Evolutionary conservation across 2,797 vertebrate genomes (phyloP).

Genomic region (Echeneis naucrates): DNA sequence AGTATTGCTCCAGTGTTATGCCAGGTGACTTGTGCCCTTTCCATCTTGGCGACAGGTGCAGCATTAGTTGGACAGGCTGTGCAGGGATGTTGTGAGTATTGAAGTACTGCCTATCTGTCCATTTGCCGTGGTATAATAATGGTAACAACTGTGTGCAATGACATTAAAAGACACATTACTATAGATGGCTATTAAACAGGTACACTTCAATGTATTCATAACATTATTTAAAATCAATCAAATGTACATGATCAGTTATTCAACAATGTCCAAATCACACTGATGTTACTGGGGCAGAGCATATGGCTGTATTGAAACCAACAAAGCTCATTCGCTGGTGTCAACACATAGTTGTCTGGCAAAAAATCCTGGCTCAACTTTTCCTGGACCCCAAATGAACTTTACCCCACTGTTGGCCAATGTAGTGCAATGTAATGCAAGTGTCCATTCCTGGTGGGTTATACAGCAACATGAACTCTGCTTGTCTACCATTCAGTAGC

Average conservation of each 20-base stretch:
- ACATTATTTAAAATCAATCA: not conserved
- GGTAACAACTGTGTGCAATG: constrained; percentile 12
- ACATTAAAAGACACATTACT: not conserved
- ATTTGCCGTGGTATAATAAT: constrained; percentile 1
- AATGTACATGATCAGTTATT: too few relatives aligned
- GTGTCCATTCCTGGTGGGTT: not conserved
- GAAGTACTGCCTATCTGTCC: not conserved
- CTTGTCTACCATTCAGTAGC: too few relatives aligned
- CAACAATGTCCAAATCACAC: too few relatives aligned
- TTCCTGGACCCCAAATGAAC: not conserved
- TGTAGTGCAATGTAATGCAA: not conserved
- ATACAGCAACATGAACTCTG: not conserved
- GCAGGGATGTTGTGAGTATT: constrained; percentile 6
- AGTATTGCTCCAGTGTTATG: constrained; percentile 57
- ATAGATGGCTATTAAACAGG: not conserved
- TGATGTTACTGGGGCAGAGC: too few relatives aligned
- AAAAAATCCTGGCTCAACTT: too few relatives aligned
- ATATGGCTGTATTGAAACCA: too few relatives aligned
- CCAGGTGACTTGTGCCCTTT: constrained; percentile 57
- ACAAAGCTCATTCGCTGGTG: not conserved
- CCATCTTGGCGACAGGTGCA: constrained; percentile 51
- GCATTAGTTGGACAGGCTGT: constrained; percentile 45
- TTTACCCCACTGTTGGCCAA: not conserved
- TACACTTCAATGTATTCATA: not conserved
- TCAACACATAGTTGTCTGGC: not conserved